phyloP scores from a whole-genome alignment of 2,797 vertebrate genomes.

The Macrochelys suwanniensis region DNA sequence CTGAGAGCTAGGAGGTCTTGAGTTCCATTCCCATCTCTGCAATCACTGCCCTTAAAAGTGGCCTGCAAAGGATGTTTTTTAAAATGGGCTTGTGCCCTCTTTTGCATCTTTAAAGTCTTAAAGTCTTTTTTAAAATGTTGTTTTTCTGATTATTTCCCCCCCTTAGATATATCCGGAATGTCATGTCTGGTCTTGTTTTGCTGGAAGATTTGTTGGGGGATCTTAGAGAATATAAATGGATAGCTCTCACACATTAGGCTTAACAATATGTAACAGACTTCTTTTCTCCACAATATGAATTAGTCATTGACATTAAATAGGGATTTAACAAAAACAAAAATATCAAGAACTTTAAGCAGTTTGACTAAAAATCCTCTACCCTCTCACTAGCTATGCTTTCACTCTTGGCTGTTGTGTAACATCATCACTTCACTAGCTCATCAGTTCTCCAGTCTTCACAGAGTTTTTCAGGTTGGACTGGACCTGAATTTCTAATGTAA shows the following conservation, averaged over 20 bases:
- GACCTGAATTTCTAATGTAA: background rate
- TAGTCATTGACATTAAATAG: background rate
- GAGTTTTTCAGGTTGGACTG: background rate
- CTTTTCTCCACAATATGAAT: background rate
- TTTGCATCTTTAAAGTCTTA: background rate
- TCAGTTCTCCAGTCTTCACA: background rate
- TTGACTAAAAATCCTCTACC: background rate
- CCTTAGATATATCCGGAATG: background rate
- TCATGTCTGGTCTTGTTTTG: background rate
- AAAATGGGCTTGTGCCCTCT: background rate
- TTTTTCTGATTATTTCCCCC: background rate
- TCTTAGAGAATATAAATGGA: background rate
- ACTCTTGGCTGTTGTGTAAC: background rate
- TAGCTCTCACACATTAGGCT: background rate
- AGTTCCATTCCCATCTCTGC: background rate
- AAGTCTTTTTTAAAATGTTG: background rate
- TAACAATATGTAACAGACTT: background rate
- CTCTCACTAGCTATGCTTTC: background rate
- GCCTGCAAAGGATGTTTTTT: background rate
- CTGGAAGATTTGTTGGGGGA: background rate
- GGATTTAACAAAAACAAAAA: background rate
- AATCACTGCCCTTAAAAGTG: background rate
- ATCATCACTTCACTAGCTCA: background rate
- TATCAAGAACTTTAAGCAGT: background rate
- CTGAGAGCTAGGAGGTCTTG: background rate